A percentile compares a stretch with the other conserved stretches of the same genome.
Conservation (phyloP, 2,888 invertebrate genomes). For the Tribolium freemani region DNA sequence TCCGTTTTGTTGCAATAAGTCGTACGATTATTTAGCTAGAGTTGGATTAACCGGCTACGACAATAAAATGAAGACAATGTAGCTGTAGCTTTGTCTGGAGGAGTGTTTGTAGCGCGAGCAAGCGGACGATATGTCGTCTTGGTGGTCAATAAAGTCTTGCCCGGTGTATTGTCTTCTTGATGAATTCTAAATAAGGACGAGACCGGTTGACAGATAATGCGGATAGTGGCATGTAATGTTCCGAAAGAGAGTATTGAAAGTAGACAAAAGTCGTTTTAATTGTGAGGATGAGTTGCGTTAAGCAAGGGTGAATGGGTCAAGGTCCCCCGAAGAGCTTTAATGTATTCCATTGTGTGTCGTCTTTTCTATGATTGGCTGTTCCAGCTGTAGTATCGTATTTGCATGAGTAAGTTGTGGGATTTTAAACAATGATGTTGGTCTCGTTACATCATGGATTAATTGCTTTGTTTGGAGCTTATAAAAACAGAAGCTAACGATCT, state of each 20-base stretch:
- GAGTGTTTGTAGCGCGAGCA: background rate
- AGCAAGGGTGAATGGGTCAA: background rate
- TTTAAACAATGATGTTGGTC: constrained; percentile 29
- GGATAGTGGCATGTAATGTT: background rate
- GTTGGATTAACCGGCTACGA: no score
- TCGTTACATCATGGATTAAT: constrained; percentile 46
- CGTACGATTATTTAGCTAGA: no score
- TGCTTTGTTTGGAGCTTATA: constrained; percentile 46
- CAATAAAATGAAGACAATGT: background rate
- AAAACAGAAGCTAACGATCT: constrained; percentile 45
- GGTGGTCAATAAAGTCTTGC: background rate
- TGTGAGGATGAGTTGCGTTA: background rate
- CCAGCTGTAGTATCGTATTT: constrained; percentile 9
- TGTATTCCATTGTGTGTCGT: background rate
- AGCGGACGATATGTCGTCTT: background rate
- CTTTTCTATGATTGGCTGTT: background rate
- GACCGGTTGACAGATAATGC: background rate
- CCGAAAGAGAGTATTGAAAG: background rate
- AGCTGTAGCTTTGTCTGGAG: background rate
- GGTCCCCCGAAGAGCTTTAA: background rate
- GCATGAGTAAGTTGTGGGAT: constrained; percentile 22
- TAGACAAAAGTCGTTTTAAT: background rate
- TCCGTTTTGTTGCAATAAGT: no score
- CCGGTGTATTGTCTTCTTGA: background rate
- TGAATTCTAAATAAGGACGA: background rate